phyloP scores from a whole-genome alignment of 2,113 vertebrate genomes.

The Cololabis saira region DNA sequence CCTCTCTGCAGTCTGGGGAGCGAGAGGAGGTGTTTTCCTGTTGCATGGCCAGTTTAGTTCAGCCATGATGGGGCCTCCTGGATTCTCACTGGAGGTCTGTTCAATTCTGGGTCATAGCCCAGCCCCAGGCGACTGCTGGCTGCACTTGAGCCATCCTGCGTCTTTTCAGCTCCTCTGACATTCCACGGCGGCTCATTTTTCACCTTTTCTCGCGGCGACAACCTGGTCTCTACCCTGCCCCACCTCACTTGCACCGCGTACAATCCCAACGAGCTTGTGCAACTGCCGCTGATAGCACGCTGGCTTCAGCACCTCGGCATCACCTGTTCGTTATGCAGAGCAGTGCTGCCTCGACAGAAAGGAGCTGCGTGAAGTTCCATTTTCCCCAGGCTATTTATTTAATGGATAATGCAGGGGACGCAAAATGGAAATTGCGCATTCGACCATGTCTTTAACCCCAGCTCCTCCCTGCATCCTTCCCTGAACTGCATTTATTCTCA shows the following conservation, averaged over 20 bases:
- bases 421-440: conserved; percentile 72
- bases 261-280: conserved; percentile 20
- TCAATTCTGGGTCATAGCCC: conserved; percentile 67
- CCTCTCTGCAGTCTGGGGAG: conserved; percentile 40
- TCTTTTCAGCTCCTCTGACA: conserved; percentile 42
- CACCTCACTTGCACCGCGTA: conserved; percentile 27
- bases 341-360: conserved; percentile 56
- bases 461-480: conserved; percentile 41
- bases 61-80: conserved; percentile 33
- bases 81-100: conserved; percentile 60
- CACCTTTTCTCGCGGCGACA: conserved; percentile 56
- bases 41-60: conserved; percentile 46
- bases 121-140: conserved; percentile 56
- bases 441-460: conserved; percentile 72
- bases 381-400: conserved; percentile 74
- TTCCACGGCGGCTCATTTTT: conserved; percentile 43
- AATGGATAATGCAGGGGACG: conserved; percentile 76
- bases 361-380: conserved; percentile 47
- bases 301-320: conserved; percentile 26
- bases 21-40: conserved; percentile 57
- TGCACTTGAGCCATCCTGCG: conserved; percentile 38
- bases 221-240: conserved; percentile 39
- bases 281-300: conserved; percentile 45
- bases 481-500: conserved; percentile 42
- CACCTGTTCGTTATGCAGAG: conserved; percentile 63